These are phyloP conservation scores for Macquaria australasica DNA, from an alignment of 2,113 vertebrate species.

Conservation along the genomic window DNA sequence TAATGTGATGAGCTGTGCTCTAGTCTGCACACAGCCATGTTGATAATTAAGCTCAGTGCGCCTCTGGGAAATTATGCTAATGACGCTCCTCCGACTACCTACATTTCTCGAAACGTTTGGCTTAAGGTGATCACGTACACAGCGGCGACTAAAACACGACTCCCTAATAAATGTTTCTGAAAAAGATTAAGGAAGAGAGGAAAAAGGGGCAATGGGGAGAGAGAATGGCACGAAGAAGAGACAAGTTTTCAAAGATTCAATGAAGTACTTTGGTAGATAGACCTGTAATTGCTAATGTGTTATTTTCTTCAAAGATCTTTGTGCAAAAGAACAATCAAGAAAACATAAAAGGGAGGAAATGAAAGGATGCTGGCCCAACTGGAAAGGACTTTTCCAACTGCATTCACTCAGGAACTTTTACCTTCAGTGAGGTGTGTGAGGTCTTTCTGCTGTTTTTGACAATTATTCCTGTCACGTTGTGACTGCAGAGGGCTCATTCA, in stretches of 20 bases:
- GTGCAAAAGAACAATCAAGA: not conserved
- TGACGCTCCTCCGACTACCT: constrained; percentile 63
- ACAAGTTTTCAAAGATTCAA: not conserved
- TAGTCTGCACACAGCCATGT: constrained; percentile 72
- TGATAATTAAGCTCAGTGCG: constrained; percentile 79
- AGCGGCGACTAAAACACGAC: constrained; percentile 15
- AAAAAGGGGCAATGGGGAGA: not conserved
- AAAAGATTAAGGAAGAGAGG: not conserved
- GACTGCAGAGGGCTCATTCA: no score
- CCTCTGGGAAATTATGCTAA: constrained; percentile 84
- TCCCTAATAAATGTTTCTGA: constrained; percentile 31
- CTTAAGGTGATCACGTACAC: constrained; percentile 61
- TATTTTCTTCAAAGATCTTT: not conserved
- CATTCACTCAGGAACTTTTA: no score
- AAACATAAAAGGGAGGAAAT: not conserved
- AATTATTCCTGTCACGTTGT: no score
- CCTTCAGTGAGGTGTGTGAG: no score
- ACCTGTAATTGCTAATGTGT: not conserved
- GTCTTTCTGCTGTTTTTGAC: no score
- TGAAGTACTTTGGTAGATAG: not conserved
- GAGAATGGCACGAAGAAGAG: not conserved
- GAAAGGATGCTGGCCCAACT: not conserved
- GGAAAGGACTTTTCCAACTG: not conserved
- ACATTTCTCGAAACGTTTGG: constrained; percentile 61
- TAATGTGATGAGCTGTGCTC: constrained; percentile 78